These are phyloP conservation scores for Ormyrus rosae DNA, from an alignment of 2,888 invertebrate genomes.

Conservation along the genomic window DNA sequence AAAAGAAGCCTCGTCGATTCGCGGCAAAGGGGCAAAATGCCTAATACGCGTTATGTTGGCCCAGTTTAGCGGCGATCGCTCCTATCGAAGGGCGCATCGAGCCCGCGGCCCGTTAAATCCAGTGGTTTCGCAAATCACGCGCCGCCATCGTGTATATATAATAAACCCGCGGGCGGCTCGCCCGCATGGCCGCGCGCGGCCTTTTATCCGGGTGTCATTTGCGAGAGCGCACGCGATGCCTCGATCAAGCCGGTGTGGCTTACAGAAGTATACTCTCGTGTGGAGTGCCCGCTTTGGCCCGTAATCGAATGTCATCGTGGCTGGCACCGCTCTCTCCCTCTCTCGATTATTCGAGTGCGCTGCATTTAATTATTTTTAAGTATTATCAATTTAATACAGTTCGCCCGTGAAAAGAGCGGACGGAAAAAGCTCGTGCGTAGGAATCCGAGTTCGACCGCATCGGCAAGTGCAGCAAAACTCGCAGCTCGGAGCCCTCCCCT, in stretches of 20 bases:
- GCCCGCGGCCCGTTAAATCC: constrained; percentile 8
- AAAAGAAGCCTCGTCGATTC: too few relatives aligned
- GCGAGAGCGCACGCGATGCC: neutral
- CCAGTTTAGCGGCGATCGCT: constrained; percentile 23
- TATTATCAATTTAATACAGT: too few relatives aligned
- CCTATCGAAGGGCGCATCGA: constrained; percentile 38
- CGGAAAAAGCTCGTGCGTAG: neutral
- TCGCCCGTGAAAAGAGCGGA: neutral
- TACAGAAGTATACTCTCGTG: neutral
- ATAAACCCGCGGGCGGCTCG: constrained; percentile 20
- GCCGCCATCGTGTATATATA: constrained; percentile 13
- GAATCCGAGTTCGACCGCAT: neutral
- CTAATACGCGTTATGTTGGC: neutral
- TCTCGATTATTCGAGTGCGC: too few relatives aligned
- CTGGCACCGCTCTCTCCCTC: too few relatives aligned
- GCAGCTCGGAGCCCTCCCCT: too few relatives aligned
- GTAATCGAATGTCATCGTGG: too few relatives aligned
- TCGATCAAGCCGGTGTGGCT: constrained; percentile 8
- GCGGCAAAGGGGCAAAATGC: too few relatives aligned
- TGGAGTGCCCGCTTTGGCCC: neutral
- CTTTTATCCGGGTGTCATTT: neutral
- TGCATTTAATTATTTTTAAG: too few relatives aligned
- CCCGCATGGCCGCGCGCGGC: constrained; percentile 28
- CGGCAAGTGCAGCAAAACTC: neutral
- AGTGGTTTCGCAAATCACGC: constrained; percentile 1